Percentiles rank a stretch among this genome's conserved stretches.
Conservation (phyloP, 2,113 vertebrate genomes). For the Proteles cristata region DNA sequence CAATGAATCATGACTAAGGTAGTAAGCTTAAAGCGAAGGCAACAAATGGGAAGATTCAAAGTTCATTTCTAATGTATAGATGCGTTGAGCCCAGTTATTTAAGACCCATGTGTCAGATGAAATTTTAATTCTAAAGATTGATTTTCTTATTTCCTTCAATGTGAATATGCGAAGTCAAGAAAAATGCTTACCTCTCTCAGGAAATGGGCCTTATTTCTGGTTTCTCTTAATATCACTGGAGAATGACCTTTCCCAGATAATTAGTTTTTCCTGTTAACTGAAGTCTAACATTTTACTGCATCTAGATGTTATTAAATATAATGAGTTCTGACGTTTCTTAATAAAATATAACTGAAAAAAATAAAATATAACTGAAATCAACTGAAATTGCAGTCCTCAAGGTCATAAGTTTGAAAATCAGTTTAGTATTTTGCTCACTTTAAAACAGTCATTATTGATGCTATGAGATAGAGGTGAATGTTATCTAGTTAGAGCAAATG, state of each 20-base stretch:
- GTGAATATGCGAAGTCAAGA: conserved; percentile 16
- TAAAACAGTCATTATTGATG: neutral
- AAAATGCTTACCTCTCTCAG: conserved; percentile 1
- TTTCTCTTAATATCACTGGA: conserved; percentile 51
- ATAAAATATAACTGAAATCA: conserved; percentile 32
- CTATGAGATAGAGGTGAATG: neutral
- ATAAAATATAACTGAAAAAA: conserved; percentile 37
- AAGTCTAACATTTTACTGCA: conserved; percentile 45
- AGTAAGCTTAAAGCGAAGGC: neutral
- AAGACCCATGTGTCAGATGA: neutral
- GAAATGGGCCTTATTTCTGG: neutral
- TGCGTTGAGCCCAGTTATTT: neutral
- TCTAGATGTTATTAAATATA: conserved; percentile 29
- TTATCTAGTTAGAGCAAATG: neutral
- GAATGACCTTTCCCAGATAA: conserved; percentile 61
- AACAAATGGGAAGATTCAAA: neutral
- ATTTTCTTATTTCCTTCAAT: conserved; percentile 8
- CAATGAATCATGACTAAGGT: neutral
- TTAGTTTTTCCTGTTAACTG: conserved; percentile 50
- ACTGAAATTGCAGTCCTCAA: neutral
- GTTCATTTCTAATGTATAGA: neutral
- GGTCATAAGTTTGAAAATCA: neutral
- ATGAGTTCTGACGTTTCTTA: conserved; percentile 47
- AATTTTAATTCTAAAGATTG: conserved; percentile 2
- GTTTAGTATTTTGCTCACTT: neutral